Base-by-base conservation (phyloP, 2,113 vertebrate genomes). In the Burhinus oedicnemus region DNA sequence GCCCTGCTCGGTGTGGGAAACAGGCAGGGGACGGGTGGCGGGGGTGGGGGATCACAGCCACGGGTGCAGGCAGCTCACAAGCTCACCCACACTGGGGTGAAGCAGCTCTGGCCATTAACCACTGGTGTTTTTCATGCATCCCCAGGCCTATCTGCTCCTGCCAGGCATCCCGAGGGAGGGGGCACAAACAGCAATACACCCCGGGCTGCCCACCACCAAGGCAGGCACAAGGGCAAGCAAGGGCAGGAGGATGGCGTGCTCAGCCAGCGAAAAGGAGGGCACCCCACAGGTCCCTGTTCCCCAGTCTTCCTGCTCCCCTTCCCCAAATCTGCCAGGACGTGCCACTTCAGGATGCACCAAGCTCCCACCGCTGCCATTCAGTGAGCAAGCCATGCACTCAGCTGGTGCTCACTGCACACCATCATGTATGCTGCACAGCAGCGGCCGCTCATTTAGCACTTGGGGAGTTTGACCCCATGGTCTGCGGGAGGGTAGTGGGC, bases 81-180 rank as follows among this genome's bases (percentile, higher is more conserved):
- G 66, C 23, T 54, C 49, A 78, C 25, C 15, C 0, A 1, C 11
- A 34, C 20, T 1, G 5, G 8, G 15, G 34, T 47, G 65, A 72
- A 86, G 47, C 20, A 6, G 71, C 74, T 68, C 38, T 16, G 6
- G 64, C 44, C 29, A 68, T 44, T 61, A 75, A 61, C 51, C 27
- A 23, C 23, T 26, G 19, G 25, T 1, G 3, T 40, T 88, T 77
- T 1, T 0, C 27, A 54, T 0, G 5, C 16, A 42, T 30, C 19
- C 23, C 38, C 30, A 58, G 62, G 42, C 34, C 42, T 15, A 19
- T 42, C 89, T 14, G 5, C 42, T 85, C 52, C 52, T 42, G 42
- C 22, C 6, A 2, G 42, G 9, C 70, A 87, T 36, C 19, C 30
- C 15, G 66, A 84, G 11, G 11, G 17, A 76, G 5, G 42, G 4